Conservation (phyloP, 2,888 invertebrate species). For the Athrips mouffetella region DNA sequence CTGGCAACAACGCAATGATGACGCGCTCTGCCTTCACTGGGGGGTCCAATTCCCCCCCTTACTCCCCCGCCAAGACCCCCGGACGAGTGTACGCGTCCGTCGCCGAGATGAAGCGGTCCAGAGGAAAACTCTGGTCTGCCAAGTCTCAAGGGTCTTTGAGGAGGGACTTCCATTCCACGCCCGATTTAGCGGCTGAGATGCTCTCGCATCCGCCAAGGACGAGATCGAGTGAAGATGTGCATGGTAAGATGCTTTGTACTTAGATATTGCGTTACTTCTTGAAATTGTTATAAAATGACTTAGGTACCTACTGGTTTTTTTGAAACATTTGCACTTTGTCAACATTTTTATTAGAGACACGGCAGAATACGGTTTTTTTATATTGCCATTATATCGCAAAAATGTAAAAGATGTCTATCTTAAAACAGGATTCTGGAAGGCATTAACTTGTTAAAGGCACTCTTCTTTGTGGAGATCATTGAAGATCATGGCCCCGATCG, state of each 20-base stretch:
- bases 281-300: too few species aligned
- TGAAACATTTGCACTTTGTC: too few species aligned
- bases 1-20: conserved; percentile 81
- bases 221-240: conserved; percentile 67
- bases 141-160: conserved; percentile 79
- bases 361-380: too few species aligned
- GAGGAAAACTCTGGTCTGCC: conserved; percentile 80
- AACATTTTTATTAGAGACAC: too few species aligned
- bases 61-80: conserved; percentile 82
- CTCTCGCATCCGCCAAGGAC: conserved; percentile 53
- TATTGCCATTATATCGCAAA: too few species aligned
- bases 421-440: too few species aligned
- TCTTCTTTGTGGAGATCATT: too few species aligned
- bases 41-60: conserved; percentile 79
- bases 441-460: too few species aligned
- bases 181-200: conserved; percentile 82
- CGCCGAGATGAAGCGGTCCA: conserved; percentile 94
- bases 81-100: conserved; percentile 93
- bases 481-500: too few species aligned
- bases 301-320: too few species aligned
- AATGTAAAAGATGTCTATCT: too few species aligned
- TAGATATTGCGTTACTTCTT: too few species aligned
- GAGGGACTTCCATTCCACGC: conserved; percentile 93
- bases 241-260: conserved; percentile 40
- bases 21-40: conserved; percentile 85